Evolutionary conservation across 2,797 vertebrate genomes (phyloP).

Genomic region (Menidia menidia): DNA sequence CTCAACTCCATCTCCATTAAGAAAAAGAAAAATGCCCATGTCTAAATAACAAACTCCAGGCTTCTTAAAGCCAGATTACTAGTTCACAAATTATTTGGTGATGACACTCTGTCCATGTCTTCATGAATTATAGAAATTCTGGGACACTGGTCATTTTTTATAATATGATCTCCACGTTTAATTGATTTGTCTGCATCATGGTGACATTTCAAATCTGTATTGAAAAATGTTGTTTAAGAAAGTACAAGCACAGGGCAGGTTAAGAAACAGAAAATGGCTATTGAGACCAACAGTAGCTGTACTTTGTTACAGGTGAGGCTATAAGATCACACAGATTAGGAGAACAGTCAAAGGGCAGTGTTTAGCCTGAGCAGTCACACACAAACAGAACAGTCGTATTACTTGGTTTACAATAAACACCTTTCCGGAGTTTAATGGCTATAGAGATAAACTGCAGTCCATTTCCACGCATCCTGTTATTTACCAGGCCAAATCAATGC

Average conservation of each 20-base stretch:
- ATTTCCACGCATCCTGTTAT: slow-evolving; percentile 50
- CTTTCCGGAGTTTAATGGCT: slow-evolving; percentile 62
- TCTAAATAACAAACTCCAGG: background rate
- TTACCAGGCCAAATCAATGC: slow-evolving; percentile 47
- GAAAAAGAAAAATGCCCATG: background rate
- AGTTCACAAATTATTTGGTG: background rate
- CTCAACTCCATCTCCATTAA: background rate
- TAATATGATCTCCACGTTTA: slow-evolving; percentile 17
- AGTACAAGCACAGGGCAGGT: slow-evolving; percentile 41
- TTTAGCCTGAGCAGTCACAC: slow-evolving; percentile 83
- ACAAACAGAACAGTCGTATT: slow-evolving; percentile 77
- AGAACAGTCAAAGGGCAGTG: slow-evolving; percentile 83
- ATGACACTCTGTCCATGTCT: slow-evolving; percentile 3
- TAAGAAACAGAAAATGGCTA: slow-evolving; percentile 39
- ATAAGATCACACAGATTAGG: slow-evolving; percentile 63
- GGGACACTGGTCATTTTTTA: background rate
- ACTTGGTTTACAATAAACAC: slow-evolving; percentile 64
- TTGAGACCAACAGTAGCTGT: slow-evolving; percentile 59
- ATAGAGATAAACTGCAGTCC: slow-evolving; percentile 55
- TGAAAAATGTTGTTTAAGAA: slow-evolving; percentile 32
- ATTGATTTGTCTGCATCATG: slow-evolving; percentile 17
- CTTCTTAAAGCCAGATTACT: background rate
- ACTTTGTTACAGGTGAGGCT: slow-evolving; percentile 60
- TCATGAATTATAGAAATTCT: background rate
- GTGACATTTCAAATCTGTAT: slow-evolving; percentile 31